Percentiles rank a stretch among this genome's conserved stretches.
Evolutionary conservation across 2,888 invertebrate species (phyloP).

Genomic region (Ormyrus nitidulus): DNA sequence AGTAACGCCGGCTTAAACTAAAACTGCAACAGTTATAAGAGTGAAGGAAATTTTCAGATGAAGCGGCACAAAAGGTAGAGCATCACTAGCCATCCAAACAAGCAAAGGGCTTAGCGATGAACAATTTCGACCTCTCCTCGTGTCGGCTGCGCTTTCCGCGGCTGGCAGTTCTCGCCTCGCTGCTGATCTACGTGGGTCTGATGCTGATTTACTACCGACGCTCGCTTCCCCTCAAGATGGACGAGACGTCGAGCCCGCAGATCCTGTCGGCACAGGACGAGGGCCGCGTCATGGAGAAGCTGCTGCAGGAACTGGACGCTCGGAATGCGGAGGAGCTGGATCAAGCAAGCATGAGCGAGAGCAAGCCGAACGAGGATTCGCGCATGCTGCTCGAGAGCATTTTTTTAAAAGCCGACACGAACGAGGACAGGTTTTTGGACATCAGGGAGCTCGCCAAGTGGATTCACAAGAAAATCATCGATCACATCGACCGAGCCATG

Average conservation of each 20-base stretch:
- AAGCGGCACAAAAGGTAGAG: too few relatives aligned
- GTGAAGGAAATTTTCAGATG: too few relatives aligned
- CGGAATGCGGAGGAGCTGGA: conserved; percentile 62
- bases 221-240: conserved; percentile 66
- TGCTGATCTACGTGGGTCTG: conserved; percentile 68
- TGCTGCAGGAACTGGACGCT: conserved; percentile 66
- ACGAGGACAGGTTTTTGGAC: conserved; percentile 78
- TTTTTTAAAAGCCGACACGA: conserved; percentile 79
- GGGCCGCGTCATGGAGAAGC: conserved; percentile 60
- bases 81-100: too few relatives aligned
- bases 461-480: conserved; percentile 82
- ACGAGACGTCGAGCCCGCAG: conserved; percentile 17
- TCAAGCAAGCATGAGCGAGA: conserved; percentile 18
- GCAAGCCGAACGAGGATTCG: conserved; percentile 25
- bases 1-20: too few relatives aligned
- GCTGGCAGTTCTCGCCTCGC: conserved; percentile 68
- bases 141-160: conserved; percentile 59
- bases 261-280: conserved; percentile 48
- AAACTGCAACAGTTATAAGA: too few relatives aligned
- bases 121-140: conserved; percentile 17
- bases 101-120: conserved; percentile 14
- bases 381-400: conserved; percentile 64
- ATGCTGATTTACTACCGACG: conserved; percentile 67
- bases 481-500: conserved; percentile 83
- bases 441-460: conserved; percentile 81